phyloP scores from a whole-genome alignment of 2,797 vertebrate species.

The Notolabrus celidotus region DNA sequence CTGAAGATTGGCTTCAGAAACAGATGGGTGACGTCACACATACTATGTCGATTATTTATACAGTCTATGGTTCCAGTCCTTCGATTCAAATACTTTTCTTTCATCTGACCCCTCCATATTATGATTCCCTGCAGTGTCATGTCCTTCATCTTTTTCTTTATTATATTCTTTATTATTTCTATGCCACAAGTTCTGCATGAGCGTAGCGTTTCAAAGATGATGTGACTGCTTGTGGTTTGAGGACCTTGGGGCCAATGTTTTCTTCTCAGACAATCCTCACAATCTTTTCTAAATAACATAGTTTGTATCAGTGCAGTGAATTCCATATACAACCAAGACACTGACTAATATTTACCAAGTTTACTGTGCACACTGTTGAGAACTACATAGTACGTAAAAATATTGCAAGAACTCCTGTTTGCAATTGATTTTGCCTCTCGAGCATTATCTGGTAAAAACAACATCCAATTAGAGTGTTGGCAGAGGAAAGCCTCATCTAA shows the following conservation, averaged over 20 bases:
- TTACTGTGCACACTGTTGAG: constrained; percentile 28
- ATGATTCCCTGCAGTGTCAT: constrained; percentile 13
- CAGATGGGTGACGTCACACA: too few species aligned
- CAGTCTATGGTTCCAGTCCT: too few species aligned
- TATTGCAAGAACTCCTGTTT: constrained; percentile 39
- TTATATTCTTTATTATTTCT: background rate
- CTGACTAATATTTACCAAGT: constrained; percentile 29
- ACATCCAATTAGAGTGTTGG: constrained; percentile 67
- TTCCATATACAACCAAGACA: background rate
- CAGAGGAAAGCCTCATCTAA: constrained; percentile 49
- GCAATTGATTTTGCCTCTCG: constrained; percentile 44
- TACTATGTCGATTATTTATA: too few species aligned
- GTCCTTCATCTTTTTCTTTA: background rate
- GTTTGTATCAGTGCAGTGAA: constrained; percentile 23
- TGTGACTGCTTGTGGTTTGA: constrained; percentile 27
- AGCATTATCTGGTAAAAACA: constrained; percentile 47
- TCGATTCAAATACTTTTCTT: too few species aligned
- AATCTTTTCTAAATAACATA: constrained; percentile 14
- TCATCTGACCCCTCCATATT: too few species aligned
- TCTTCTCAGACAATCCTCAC: constrained; percentile 31
- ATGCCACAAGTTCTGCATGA: constrained; percentile 6
- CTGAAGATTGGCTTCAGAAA: too few species aligned
- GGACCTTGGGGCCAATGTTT: constrained; percentile 10
- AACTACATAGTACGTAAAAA: constrained; percentile 28
- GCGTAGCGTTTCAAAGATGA: constrained; percentile 12